Conservation (phyloP, 2,797 vertebrate genomes). For the Novumbra hubbsi region DNA sequence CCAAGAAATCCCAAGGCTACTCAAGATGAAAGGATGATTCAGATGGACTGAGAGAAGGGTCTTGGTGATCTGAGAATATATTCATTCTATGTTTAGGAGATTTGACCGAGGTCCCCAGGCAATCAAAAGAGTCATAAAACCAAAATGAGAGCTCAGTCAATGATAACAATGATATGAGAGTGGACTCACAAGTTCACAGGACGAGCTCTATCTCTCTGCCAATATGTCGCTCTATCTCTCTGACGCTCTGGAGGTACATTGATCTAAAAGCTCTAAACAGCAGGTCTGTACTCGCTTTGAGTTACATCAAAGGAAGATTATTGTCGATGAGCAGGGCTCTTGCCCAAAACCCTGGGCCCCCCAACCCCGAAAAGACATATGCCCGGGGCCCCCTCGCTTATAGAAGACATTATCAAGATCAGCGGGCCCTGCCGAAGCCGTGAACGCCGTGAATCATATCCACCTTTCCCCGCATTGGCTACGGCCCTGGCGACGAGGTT, state of each 20-base stretch:
- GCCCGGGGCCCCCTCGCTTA: too few relatives aligned
- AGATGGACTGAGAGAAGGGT: not conserved
- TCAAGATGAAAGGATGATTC: not conserved
- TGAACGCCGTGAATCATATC: too few relatives aligned
- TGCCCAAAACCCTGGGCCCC: too few relatives aligned
- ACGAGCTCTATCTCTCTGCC: slow-evolving; percentile 12
- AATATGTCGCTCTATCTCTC: not conserved
- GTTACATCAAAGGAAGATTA: not conserved
- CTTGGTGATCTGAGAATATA: not conserved
- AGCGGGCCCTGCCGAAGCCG: too few relatives aligned
- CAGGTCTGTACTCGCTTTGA: slow-evolving; percentile 1
- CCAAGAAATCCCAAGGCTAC: too few relatives aligned
- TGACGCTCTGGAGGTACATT: not conserved
- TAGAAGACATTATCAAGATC: too few relatives aligned
- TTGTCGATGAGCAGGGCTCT: too few relatives aligned
- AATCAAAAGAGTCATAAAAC: not conserved
- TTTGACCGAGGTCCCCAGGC: not conserved
- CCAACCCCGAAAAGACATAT: too few relatives aligned
- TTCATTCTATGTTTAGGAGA: slow-evolving; percentile 9
- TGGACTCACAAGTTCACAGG: slow-evolving; percentile 8
- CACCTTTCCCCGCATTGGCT: too few relatives aligned
- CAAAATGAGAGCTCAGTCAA: not conserved
- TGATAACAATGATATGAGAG: slow-evolving; percentile 6
- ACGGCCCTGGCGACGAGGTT: not conserved
- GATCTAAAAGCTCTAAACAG: slow-evolving; percentile 17